Percentiles rank a stretch among this genome's conserved stretches.
Conservation (phyloP, 2,888 invertebrate genomes). For the Melanchra persicariae region DNA sequence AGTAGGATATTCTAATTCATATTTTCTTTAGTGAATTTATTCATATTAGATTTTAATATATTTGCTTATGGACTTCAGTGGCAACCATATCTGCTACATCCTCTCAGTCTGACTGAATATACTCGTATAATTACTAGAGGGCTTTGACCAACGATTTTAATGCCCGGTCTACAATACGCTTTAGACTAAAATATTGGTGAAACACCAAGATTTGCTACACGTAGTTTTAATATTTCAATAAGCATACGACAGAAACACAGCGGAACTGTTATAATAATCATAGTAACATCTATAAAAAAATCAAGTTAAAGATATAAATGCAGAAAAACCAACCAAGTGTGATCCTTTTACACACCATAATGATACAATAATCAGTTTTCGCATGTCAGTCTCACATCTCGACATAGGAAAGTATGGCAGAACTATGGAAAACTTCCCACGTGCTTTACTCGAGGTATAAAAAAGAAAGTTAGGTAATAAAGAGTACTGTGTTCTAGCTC, state of each 20-base stretch:
- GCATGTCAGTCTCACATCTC: constrained; percentile 51
- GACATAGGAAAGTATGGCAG: constrained; percentile 51
- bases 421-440: constrained; percentile 63
- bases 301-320: constrained; percentile 8
- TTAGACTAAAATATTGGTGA: too few species aligned
- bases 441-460: constrained; percentile 56
- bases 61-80: constrained; percentile 12
- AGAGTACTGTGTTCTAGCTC: constrained; percentile 49
- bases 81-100: constrained; percentile 53
- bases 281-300: not conserved
- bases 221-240: constrained; percentile 12
- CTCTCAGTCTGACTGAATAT: constrained; percentile 44
- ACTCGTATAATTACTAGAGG: constrained; percentile 50
- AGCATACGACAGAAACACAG: not conserved
- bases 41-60: constrained; percentile 8
- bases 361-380: constrained; percentile 44
- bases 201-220: not conserved
- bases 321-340: constrained; percentile 22
- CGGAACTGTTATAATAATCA: not conserved
- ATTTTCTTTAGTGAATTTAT: not conserved
- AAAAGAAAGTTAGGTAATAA: constrained; percentile 67
- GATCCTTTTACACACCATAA: constrained; percentile 38
- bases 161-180: constrained; percentile 18
- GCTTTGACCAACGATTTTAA: constrained; percentile 45
- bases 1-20: constrained; percentile 10